These are phyloP conservation scores for Rhombomys opimus DNA, from an alignment of 2,113 vertebrate genomes.

Conservation along the genomic window DNA sequence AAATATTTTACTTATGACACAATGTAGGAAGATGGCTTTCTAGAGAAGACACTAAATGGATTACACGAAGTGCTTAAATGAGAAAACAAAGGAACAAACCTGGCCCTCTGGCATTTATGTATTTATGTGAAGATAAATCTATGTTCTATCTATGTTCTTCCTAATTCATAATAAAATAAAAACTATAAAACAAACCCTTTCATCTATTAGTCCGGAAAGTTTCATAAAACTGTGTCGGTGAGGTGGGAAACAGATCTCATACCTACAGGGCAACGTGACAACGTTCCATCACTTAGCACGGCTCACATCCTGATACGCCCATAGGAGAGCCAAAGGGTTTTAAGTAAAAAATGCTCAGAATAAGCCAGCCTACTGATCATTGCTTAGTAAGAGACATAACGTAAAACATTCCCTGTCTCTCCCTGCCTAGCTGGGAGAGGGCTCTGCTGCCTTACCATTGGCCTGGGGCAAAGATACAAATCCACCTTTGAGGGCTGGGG, in stretches of 20 bases:
- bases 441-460: not conserved
- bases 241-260: not conserved
- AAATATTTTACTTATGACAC: constrained; percentile 44
- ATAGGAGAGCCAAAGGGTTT: not conserved
- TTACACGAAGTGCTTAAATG: not conserved
- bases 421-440: not conserved
- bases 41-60: constrained; percentile 36
- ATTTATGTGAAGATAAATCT: constrained; percentile 65
- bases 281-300: not conserved
- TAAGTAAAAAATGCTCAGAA: not conserved
- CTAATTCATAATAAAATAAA: constrained; percentile 58
- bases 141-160: constrained; percentile 49
- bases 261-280: not conserved
- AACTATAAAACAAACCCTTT: constrained; percentile 22
- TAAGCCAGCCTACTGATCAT: no score
- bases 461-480: not conserved
- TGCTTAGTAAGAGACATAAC: not conserved
- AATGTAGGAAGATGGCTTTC: constrained; percentile 40
- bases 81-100: not conserved
- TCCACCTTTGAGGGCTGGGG: not conserved
- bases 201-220: not conserved
- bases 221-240: not conserved
- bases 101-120: constrained; percentile 45
- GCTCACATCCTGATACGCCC: not conserved
- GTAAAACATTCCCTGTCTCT: not conserved